phyloP scores from a whole-genome alignment of 2,888 invertebrate genomes.

The Lacanobia wlatinum region DNA sequence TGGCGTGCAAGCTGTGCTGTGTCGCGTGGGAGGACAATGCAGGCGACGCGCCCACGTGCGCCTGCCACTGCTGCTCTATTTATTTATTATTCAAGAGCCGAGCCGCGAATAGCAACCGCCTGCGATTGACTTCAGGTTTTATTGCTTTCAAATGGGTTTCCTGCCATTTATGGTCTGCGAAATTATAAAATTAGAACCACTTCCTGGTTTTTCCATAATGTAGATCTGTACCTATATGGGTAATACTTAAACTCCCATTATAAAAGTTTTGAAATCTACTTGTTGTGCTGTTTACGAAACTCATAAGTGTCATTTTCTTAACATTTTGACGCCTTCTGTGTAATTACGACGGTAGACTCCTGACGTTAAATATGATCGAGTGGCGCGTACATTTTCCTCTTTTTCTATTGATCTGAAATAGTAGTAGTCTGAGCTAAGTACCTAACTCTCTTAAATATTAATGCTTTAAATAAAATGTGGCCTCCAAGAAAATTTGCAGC shows the following conservation, averaged over 20 bases:
- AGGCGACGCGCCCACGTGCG: constrained; percentile 72
- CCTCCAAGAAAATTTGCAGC: not conserved
- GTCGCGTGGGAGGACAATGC: constrained; percentile 71
- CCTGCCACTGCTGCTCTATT: constrained; percentile 73
- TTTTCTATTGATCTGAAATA: not conserved
- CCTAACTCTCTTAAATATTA: not conserved
- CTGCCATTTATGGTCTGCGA: not conserved
- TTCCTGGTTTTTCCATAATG: not conserved
- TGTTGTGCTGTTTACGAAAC: not conserved
- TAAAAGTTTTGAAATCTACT: not conserved
- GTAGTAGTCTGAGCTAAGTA: not conserved
- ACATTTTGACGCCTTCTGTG: constrained; percentile 10
- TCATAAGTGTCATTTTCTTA: not conserved
- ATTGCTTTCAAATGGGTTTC: constrained; percentile 18
- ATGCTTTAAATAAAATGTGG: not conserved
- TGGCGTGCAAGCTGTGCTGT: constrained; percentile 59
- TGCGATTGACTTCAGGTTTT: constrained; percentile 68
- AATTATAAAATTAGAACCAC: not conserved
- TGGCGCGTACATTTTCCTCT: not conserved
- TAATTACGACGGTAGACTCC: constrained; percentile 6
- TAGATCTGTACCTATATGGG: not conserved
- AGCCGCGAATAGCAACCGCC: constrained; percentile 66
- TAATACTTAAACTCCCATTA: not conserved
- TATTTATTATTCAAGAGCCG: constrained; percentile 80
- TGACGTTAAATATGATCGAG: constrained; percentile 35